Evolutionary conservation across 2,113 vertebrate species (phyloP).

Genomic region (Chiloscyllium plagiosum): DNA sequence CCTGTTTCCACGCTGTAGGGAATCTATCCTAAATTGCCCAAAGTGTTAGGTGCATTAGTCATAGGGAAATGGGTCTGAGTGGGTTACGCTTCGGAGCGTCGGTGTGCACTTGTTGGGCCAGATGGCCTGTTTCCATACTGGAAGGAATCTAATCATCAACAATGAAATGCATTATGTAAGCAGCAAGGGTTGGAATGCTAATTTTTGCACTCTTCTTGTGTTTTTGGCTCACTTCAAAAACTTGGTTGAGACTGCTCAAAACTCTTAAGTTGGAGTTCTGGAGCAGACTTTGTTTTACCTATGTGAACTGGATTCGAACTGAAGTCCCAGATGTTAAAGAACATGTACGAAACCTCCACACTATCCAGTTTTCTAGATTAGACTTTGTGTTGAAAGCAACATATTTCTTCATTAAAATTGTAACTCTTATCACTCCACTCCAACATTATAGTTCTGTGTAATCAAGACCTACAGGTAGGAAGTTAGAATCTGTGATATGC

Average conservation of each 20-base stretch:
- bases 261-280: not conserved
- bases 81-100: too few species aligned
- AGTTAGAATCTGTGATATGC: not conserved
- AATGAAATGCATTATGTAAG: not conserved
- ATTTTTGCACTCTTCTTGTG: not conserved
- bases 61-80: too few species aligned
- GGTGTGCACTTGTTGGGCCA: too few species aligned
- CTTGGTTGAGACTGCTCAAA: not conserved
- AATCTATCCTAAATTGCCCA: too few species aligned
- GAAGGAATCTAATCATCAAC: not conserved
- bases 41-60: too few species aligned
- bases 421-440: not conserved
- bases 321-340: not conserved
- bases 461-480: not conserved
- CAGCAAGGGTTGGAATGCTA: not conserved
- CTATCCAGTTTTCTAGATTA: not conserved
- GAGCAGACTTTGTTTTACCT: not conserved
- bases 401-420: not conserved
- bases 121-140: too few species aligned
- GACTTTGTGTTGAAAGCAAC: not conserved
- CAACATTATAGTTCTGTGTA: not conserved
- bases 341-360: not conserved
- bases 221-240: not conserved
- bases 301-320: not conserved
- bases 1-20: too few species aligned